Evolutionary conservation across 2,888 invertebrate genomes (phyloP), one percentile per base, ranked within the genome.

Genomic region (Resseliella maxima): DNA sequence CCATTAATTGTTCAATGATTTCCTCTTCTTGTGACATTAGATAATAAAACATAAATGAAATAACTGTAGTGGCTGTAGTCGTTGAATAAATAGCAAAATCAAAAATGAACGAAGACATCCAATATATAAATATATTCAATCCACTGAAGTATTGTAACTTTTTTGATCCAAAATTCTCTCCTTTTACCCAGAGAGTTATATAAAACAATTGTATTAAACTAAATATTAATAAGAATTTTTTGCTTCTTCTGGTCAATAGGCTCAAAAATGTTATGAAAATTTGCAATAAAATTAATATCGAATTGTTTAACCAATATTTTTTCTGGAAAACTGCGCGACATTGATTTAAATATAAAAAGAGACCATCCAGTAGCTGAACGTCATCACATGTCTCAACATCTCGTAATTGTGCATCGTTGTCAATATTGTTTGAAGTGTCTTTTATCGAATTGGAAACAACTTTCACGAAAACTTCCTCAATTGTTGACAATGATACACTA

Each of bases 381-480:
- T 41, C 41, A 8, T 5, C 8, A 8, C 15, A 50, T 50, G 46
- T 2, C 46, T 50, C 46, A 50, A 18, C 2, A 50, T 59, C 24
- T n/a, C 45, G n/a, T n/a, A n/a, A 24, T 24, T 59, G 24, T 59
- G 27, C 12, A 24, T n/a, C 27, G n/a, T 59, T 59, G 18, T 24
- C 59, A 50, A 10, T 50, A 3, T 21, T 50, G 50, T 50, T 24
- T 6, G 18, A 50, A 59, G 6, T 59, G 45, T 45, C 45, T 45
- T 12, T 12, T 24, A 24, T 24, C 10, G 35, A 88, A 86, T 94
- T 93, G 0, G 93, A 92, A 18, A 93, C 93, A n/a, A 93, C 92
- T 83, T 94, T 94, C 93, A 97, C 94, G 89, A 97, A 96, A 0
- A 97, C 97, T 91, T 98, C 97, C 91, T 97, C 97, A 91, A 98